These are phyloP conservation scores for Erpetoichthys calabaricus DNA, from an alignment of 2,797 vertebrate genomes.

Conservation along the genomic window DNA sequence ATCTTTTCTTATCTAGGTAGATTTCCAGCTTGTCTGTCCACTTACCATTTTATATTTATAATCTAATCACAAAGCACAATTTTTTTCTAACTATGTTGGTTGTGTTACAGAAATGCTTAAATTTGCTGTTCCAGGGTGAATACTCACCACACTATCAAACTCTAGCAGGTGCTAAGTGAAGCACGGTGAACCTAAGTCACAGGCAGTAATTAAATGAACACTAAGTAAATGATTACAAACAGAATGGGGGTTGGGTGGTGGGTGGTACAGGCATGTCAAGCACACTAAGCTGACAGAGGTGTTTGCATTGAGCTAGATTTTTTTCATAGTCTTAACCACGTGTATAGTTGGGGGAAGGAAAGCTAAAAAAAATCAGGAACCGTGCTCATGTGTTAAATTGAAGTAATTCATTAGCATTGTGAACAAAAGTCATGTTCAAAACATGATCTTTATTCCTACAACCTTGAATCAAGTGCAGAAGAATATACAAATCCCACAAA, in stretches of 20 bases:
- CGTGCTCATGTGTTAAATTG: no score
- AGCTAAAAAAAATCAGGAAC: no score
- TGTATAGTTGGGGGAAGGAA: neutral
- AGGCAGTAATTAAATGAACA: constrained; percentile 5
- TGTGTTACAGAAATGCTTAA: no score
- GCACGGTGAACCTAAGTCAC: neutral
- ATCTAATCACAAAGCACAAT: constrained; percentile 6
- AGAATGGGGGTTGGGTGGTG: neutral
- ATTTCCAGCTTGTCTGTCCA: constrained; percentile 3
- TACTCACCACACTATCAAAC: no score
- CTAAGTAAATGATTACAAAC: constrained; percentile 11
- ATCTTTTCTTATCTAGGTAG: constrained; percentile 6
- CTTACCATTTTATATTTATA: neutral
- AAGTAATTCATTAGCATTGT: no score
- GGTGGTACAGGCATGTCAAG: constrained; percentile 1
- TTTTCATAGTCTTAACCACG: neutral
- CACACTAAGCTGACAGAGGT: constrained; percentile 7
- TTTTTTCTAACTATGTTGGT: neutral
- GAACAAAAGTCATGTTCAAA: no score
- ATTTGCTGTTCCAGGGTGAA: no score
- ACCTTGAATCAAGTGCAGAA: no score
- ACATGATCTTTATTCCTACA: no score
- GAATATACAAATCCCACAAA: no score
- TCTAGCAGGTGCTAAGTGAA: no score
- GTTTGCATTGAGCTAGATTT: no score